Evolutionary conservation across 2,888 invertebrate genomes (phyloP), one percentile per base, ranked within the genome.

Genomic region (Eupithecia tripunctaria): DNA sequence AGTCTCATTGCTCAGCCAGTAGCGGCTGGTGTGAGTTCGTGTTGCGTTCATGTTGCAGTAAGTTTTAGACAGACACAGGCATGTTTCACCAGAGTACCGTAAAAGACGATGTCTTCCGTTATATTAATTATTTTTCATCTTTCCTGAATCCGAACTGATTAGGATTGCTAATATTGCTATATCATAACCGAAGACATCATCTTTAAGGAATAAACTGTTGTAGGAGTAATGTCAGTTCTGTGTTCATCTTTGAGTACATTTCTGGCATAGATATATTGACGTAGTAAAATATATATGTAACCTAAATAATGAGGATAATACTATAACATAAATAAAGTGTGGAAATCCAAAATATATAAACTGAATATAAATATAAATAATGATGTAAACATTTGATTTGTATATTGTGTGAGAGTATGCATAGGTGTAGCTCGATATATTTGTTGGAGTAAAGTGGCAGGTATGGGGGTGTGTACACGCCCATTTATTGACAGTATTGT

Each of bases 381-480:
- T 78, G 77, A 81, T 80, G 82, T 82, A 78, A 82, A 79, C 78
- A 78, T 77, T 82, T 65, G 81, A 80, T 91, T 86, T 90, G 93
- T 93, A 91, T 91, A 88, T 89, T 90, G 91, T 91, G 93, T 94
- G 94, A 94, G 94, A 93, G 91, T 93, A 85, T 82, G 86, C 81
- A 86, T 84, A 92, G 94, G 94, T 94, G 93, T 92, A 92, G 88
- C 94, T 94, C 94, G 94, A 93, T 91, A 88, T 89, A 89, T 90
- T 84, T 93, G 92, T 91, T 86, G 92, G 92, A 94, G 94, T 94
- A 80, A 81, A 90, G 94, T 94, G 92, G 92, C 84, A 90, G 91
- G 92, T 91, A 91, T 85, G 90, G 91, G 72, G 91, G 91, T 92
- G 93, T 91, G 91, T 89, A 88, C 84, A 88, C 90, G 91, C 93